phyloP scores from a whole-genome alignment of 2,888 invertebrate genomes.

The Oeneis ivallda region DNA sequence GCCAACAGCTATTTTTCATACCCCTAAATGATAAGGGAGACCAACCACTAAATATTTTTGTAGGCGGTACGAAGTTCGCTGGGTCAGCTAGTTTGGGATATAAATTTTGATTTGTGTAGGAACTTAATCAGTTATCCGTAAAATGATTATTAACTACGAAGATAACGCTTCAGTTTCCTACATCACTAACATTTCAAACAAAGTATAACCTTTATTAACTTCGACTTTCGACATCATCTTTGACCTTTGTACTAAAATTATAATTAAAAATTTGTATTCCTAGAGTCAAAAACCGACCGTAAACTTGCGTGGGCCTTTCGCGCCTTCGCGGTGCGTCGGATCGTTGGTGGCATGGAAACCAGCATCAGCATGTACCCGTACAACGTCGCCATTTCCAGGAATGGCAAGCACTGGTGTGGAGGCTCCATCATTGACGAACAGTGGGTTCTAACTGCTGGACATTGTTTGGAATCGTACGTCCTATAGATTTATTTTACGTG shows the following conservation, averaged over 20 bases:
- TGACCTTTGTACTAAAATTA: not conserved
- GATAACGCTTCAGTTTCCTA: no score
- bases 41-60: no score
- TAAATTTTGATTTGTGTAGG: no score
- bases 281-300: slow-evolving; percentile 49
- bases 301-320: slow-evolving; percentile 69
- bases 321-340: slow-evolving; percentile 65
- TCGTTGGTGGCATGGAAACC: slow-evolving; percentile 75
- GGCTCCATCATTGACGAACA: slow-evolving; percentile 76
- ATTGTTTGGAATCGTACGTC: slow-evolving; percentile 70
- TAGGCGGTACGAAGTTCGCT: no score
- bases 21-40: no score
- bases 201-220: no score
- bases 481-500: not conserved
- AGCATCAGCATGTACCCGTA: slow-evolving; percentile 74
- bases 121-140: no score
- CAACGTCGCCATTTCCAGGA: slow-evolving; percentile 69
- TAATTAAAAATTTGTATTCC: slow-evolving; percentile 44
- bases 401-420: slow-evolving; percentile 72
- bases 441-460: slow-evolving; percentile 75
- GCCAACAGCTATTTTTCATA: no score
- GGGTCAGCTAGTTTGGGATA: no score
- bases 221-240: no score
- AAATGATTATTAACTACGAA: no score
- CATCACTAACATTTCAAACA: no score